Evolutionary conservation across 2,797 vertebrate genomes (phyloP), one percentile per base, ranked within the genome.

Genomic region (Heliangelus exortis): DNA sequence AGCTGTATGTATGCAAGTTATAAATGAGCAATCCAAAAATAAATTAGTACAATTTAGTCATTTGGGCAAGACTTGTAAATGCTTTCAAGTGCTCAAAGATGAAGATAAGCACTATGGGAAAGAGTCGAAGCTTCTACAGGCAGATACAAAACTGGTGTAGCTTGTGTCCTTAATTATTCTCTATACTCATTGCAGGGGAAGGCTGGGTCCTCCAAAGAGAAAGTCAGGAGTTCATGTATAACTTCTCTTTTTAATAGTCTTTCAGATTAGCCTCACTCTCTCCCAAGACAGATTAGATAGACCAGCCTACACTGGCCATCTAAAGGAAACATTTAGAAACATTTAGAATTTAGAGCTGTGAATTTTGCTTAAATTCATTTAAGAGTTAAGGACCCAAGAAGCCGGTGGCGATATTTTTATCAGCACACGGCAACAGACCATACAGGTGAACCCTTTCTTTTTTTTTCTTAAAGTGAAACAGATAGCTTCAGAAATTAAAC

Each of bases 11-110:
- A 95, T 92, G 92, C 92, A 90, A 10, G 14, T 89, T 95, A 97
- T 92, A 97, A 97, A 96, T 92, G 87, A 96, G 81, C 92, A 96
- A 79, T 92, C 84, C 77, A 96, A 95, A 95, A 89, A 84, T 61
- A 95, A 97, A 91, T 92, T 91, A 96, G 86, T 54, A 83, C 4
- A 50, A n/a, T 77, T 92, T 93, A 95, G 80, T 89, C 34, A 91
- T 96, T 90, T 33, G n/a, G 43, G 12, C 26, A 51, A 77, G 57
- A 58, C 34, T 43, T 90, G 33, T 12, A 72, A 68, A 87, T 23
- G 50, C 22, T 55, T 84, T 77, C 47, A 75, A 61, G n/a, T 39
- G 33, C 17, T 57, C 22, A 77, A 66, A 63, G 57, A 28, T 20
- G 31, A 87, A 43, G 47, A 58, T 14, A 48, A 43, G 16, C 10